Conservation (phyloP, 2,888 invertebrate genomes). For the Unio delphinus region DNA sequence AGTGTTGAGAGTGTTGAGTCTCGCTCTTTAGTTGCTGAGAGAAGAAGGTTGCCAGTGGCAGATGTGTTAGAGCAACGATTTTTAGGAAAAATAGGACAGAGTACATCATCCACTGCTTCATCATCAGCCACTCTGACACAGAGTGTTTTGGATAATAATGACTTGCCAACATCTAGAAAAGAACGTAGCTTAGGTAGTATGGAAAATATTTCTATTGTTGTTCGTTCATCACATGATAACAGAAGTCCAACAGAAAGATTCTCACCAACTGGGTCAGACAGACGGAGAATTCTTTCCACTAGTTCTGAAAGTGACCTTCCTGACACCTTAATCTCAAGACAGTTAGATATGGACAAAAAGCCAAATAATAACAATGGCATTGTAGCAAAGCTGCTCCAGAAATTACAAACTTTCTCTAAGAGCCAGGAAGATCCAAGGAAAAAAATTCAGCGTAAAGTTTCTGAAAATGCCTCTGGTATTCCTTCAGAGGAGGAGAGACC, state of each 20-base stretch:
- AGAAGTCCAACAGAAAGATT: conserved; percentile 42
- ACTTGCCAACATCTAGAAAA: conserved; percentile 35
- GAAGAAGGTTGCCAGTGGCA: conserved; percentile 46
- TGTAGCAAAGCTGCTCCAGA: conserved; percentile 55
- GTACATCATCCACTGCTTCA: conserved; percentile 33
- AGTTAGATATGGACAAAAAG: conserved; percentile 42
- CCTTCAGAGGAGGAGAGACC: conserved; percentile 17
- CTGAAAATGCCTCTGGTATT: conserved; percentile 17
- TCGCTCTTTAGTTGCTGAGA: conserved; percentile 30
- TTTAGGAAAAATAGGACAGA: conserved; percentile 31
- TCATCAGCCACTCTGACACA: conserved; percentile 35
- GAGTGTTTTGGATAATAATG: conserved; percentile 35
- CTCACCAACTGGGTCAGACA: conserved; percentile 40
- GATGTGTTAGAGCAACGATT: conserved; percentile 55
- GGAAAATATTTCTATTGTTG: conserved; percentile 36
- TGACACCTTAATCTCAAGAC: conserved; percentile 30
- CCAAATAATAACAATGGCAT: conserved; percentile 38
- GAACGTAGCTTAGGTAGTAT: conserved; percentile 32
- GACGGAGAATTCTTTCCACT: conserved; percentile 44
- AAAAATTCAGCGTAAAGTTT: conserved; percentile 40
- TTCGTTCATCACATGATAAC: conserved; percentile 31
- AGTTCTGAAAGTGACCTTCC: conserved; percentile 51
- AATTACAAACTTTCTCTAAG: conserved; percentile 54
- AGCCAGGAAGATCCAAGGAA: conserved; percentile 43
- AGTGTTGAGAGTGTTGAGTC: conserved; percentile 33